Evolutionary conservation across 1,140 invertebrate genomes (phyloP).

Genomic region (Psilanteris sp.): DNA sequence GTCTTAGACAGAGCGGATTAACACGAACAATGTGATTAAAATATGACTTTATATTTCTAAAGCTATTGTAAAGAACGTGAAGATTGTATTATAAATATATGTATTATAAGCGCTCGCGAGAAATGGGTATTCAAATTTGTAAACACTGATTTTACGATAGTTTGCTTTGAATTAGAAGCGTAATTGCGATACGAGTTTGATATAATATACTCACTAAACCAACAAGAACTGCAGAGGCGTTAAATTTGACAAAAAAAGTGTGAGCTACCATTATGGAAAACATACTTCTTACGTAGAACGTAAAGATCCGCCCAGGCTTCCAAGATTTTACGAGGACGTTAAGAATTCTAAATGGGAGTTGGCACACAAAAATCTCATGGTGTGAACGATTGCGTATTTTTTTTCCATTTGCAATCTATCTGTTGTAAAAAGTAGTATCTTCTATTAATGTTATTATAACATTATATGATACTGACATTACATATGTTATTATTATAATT

Average conservation of each 20-base stretch:
- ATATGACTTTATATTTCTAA: background rate
- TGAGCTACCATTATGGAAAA: constrained; percentile 38
- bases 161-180: constrained; percentile 2
- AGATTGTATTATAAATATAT: no score
- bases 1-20: constrained; percentile 35
- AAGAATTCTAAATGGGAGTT: constrained; percentile 28
- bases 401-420: constrained; percentile 34
- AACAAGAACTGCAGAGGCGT: background rate
- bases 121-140: no score
- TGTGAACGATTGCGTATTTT: constrained; percentile 4
- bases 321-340: constrained; percentile 39
- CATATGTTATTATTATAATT: no score
- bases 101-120: no score
- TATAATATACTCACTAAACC: background rate
- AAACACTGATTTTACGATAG: no score
- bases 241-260: constrained; percentile 25
- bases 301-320: constrained; percentile 26
- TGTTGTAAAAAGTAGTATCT: constrained; percentile 36
- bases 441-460: constrained; percentile 47
- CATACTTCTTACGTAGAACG: constrained; percentile 20
- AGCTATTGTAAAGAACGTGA: constrained; percentile 2
- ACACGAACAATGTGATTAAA: constrained; percentile 19
- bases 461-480: no score
- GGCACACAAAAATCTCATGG: constrained; percentile 36
- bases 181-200: no score